Percentiles rank a stretch among this genome's conserved stretches.
These are phyloP conservation scores for Tetranychus piercei DNA, from an alignment of 2,888 invertebrate genomes.

Conservation along the genomic window DNA sequence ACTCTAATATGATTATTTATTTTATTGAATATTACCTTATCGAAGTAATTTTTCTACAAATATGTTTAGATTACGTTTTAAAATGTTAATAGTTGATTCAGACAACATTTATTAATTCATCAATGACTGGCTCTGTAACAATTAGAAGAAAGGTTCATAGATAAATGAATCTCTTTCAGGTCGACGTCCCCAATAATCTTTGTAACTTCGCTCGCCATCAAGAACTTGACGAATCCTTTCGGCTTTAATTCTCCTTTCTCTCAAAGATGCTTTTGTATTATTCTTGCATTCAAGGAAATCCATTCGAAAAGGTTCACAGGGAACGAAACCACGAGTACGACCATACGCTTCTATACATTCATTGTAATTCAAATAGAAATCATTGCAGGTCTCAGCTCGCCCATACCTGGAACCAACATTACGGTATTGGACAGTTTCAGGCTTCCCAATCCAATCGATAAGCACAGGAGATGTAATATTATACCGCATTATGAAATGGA, in stretches of 20 bases:
- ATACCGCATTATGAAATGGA: too few species aligned
- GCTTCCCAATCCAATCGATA: not conserved
- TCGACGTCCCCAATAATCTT: not conserved
- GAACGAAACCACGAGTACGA: not conserved
- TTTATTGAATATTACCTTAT: too few species aligned
- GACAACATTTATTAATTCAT: not conserved
- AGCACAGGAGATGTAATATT: too few species aligned
- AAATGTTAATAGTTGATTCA: not conserved
- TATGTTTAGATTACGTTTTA: not conserved
- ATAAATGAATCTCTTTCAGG: not conserved
- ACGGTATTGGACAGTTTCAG: not conserved
- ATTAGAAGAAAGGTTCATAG: not conserved
- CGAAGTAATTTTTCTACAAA: too few species aligned
- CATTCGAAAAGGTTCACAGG: not conserved
- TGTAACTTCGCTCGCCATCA: not conserved
- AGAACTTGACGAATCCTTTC: slow-evolving; percentile 3
- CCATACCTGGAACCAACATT: not conserved
- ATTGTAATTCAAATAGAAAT: not conserved
- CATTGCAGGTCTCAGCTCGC: not conserved
- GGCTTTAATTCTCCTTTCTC: not conserved
- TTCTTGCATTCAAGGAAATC: not conserved
- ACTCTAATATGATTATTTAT: too few species aligned
- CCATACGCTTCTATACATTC: slow-evolving; percentile 10
- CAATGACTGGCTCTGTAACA: too few species aligned
- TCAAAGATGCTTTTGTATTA: not conserved